These are phyloP conservation scores for Pterocles burchelli DNA, from an alignment of 2,113 vertebrate species.

Conservation along the genomic window DNA sequence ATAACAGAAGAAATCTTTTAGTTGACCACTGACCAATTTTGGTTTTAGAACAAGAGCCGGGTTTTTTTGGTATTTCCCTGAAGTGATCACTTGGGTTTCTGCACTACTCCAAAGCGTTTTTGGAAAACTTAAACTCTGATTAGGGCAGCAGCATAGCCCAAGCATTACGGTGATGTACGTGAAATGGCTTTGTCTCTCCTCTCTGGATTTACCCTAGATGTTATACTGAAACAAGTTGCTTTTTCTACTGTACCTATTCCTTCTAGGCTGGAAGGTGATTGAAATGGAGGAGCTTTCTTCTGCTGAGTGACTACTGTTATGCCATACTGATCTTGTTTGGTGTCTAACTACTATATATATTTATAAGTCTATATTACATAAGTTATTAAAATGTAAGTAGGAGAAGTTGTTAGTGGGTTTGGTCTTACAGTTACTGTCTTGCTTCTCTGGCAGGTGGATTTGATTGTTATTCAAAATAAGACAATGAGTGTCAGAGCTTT, in stretches of 20 bases:
- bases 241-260: neutral
- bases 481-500: neutral
- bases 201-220: neutral
- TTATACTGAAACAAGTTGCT: neutral
- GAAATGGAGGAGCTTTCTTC: neutral
- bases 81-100: neutral
- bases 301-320: neutral
- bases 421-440: neutral
- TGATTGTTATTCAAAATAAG: neutral
- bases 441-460: slow-evolving; percentile 15
- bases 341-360: neutral
- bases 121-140: slow-evolving; percentile 21
- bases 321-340: neutral
- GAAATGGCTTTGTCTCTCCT: neutral
- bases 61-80: slow-evolving; percentile 13
- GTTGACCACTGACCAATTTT: slow-evolving; percentile 11
- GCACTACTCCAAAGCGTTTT: neutral
- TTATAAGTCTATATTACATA: neutral
- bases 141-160: neutral
- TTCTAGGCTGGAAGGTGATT: neutral
- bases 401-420: neutral
- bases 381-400: neutral
- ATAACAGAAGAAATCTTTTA: neutral
- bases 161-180: neutral
- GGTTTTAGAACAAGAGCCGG: neutral